These are phyloP conservation scores for Zosterops lateralis DNA, from an alignment of 2,113 vertebrate species.

Conservation along the genomic window DNA sequence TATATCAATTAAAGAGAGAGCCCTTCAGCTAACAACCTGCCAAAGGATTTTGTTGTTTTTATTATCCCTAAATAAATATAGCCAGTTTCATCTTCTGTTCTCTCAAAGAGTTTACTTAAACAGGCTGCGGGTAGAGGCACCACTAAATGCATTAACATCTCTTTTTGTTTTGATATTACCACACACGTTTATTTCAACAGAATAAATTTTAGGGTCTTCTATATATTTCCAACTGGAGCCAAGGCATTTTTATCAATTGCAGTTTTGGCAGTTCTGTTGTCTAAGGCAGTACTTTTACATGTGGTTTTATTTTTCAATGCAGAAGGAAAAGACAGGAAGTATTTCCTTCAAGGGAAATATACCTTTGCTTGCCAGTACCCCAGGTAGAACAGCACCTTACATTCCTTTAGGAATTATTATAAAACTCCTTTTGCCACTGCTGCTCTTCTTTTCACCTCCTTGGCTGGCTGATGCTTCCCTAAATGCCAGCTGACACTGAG, in stretches of 20 bases:
- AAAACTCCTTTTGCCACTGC: background rate
- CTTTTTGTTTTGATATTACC: background rate
- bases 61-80: background rate
- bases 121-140: background rate
- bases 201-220: background rate
- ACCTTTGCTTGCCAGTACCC: background rate
- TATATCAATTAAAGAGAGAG: background rate
- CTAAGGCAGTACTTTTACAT: background rate
- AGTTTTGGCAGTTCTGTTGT: background rate
- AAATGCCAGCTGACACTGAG: background rate
- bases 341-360: background rate
- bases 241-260: background rate
- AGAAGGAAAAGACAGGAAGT: background rate
- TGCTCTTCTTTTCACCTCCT: background rate
- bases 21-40: background rate
- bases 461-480: background rate
- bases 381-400: background rate
- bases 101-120: background rate
- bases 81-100: background rate
- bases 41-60: background rate
- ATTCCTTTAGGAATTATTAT: background rate
- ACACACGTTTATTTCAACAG: background rate
- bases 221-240: background rate
- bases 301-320: background rate
- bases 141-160: accelerated